Evolutionary conservation across 2,113 vertebrate genomes (phyloP).

Genomic region (Accipiter virgatus): DNA sequence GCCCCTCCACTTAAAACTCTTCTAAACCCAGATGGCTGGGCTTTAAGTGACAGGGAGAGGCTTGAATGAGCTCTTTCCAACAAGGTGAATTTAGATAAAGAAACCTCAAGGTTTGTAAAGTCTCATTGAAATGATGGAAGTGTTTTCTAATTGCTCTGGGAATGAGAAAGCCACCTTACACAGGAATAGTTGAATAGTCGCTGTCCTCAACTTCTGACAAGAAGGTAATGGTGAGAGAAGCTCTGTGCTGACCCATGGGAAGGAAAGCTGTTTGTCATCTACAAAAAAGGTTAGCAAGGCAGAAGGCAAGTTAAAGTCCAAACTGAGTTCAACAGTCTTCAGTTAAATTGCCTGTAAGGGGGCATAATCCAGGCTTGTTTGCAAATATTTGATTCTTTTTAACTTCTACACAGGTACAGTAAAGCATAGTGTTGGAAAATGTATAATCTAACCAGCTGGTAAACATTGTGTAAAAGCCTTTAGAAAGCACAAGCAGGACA

Average conservation of each 20-base stretch:
- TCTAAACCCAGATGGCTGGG: background rate
- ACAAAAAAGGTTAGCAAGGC: background rate
- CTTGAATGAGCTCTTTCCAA: background rate
- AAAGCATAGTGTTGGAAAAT: background rate
- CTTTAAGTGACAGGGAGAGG: background rate
- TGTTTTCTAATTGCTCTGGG: background rate
- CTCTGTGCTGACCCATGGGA: background rate
- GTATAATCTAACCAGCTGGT: background rate
- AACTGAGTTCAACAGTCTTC: background rate
- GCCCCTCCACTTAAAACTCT: background rate
- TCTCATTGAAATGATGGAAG: background rate
- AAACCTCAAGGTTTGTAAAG: background rate
- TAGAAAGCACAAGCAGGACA: background rate
- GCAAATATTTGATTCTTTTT: background rate
- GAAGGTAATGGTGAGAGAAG: background rate
- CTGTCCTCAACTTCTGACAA: background rate
- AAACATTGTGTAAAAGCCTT: background rate
- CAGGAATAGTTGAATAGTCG: rapidly evolving
- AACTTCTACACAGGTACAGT: background rate
- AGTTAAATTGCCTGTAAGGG: background rate
- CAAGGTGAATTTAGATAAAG: background rate
- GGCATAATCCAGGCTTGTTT: background rate
- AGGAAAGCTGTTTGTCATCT: background rate
- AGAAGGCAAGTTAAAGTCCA: background rate
- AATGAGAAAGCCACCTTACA: background rate